Percentiles rank a stretch among this genome's conserved stretches.
Conservation (phyloP, 2,797 vertebrate genomes). For the Anomalospiza imberbis region DNA sequence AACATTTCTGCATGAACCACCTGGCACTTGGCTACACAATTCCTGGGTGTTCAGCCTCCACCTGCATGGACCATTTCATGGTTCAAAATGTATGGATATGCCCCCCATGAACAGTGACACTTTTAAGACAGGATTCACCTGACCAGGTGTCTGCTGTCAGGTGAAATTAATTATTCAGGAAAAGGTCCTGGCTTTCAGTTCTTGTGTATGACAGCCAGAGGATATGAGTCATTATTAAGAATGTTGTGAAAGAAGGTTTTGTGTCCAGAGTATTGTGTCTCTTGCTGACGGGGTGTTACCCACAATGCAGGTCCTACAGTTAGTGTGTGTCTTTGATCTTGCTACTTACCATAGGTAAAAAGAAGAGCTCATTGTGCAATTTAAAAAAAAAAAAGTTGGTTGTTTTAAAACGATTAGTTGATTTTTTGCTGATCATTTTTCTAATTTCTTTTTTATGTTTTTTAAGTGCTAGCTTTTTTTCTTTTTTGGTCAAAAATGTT, state of each 20-base stretch:
- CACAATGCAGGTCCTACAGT: not conserved
- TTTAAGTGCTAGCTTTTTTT: not conserved
- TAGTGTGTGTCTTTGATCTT: not conserved
- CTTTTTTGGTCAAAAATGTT: not conserved
- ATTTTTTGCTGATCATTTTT: not conserved
- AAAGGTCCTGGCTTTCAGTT: not conserved
- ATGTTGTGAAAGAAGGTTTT: not conserved
- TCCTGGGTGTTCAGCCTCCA: not conserved
- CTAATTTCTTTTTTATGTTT: not conserved
- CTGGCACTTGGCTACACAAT: not conserved
- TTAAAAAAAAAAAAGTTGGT: not conserved
- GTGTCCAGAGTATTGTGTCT: not conserved
- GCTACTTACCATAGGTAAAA: not conserved
- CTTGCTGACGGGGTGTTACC: accelerated
- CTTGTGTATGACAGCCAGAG: not conserved
- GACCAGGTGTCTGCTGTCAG: not conserved
- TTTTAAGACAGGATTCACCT: not conserved
- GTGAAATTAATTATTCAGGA: not conserved
- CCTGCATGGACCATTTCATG: not conserved
- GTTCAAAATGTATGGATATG: too few species aligned
- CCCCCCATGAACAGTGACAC: not conserved
- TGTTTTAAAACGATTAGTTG: not conserved
- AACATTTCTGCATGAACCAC: not conserved
- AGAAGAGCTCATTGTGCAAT: not conserved
- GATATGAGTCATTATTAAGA: not conserved